Conservation (phyloP, 2,888 invertebrate species). For the Aelia acuminata region DNA sequence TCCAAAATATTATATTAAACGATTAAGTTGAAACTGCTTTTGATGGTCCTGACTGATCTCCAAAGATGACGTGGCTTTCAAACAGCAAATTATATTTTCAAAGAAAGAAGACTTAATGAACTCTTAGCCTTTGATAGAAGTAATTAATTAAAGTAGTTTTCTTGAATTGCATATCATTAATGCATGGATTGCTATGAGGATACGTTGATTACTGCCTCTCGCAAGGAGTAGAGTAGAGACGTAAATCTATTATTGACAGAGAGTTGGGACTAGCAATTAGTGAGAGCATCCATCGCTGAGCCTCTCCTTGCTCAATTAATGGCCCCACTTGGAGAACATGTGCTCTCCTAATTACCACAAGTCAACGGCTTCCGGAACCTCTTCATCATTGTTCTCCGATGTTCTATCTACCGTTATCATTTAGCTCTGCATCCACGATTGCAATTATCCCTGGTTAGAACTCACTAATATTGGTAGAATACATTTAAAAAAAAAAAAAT, state of each 20-base stretch:
- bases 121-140: no score
- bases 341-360: slow-evolving; percentile 1
- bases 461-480: no score
- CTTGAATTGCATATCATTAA: no score
- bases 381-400: neutral
- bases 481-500: no score
- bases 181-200: neutral
- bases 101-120: no score
- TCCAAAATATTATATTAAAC: no score
- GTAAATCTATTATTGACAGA: neutral
- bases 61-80: no score
- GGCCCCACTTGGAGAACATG: slow-evolving; percentile 5
- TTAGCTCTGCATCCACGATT: neutral
- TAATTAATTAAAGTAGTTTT: neutral
- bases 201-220: neutral
- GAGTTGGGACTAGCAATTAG: neutral
- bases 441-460: neutral
- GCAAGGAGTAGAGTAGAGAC: neutral
- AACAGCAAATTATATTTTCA: no score
- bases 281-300: neutral
- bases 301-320: neutral
- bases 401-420: neutral
- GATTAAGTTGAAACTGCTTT: no score
- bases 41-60: no score
- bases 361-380: neutral